A percentile compares a stretch with the other conserved stretches of the same genome.
These are phyloP conservation scores for Nothobranchius kuhntae DNA, from an alignment of 2,113 vertebrate genomes.

Conservation along the genomic window DNA sequence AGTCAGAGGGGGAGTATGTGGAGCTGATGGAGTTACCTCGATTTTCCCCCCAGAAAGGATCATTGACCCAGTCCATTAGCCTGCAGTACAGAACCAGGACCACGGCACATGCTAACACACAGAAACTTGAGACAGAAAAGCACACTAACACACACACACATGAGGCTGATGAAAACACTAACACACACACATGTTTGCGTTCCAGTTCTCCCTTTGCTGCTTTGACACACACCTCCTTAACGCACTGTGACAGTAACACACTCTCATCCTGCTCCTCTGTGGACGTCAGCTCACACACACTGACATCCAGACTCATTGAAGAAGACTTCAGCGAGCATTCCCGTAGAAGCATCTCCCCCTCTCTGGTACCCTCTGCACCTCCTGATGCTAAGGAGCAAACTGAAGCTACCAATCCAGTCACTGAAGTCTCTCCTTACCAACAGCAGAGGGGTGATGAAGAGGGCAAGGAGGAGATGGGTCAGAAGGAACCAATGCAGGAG, in stretches of 20 bases:
- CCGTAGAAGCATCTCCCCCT: constrained; percentile 15
- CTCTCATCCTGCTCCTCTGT: constrained; percentile 26
- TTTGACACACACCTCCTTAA: neutral
- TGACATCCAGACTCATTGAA: constrained; percentile 45
- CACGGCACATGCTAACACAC: neutral
- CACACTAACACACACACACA: neutral
- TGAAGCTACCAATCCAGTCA: constrained; percentile 16
- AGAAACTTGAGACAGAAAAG: neutral
- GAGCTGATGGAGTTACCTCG: constrained; percentile 79
- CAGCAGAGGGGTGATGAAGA: neutral
- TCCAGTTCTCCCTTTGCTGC: constrained; percentile 1
- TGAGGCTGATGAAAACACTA: neutral
- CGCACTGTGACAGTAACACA: constrained; percentile 12
- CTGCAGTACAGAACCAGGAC: constrained; percentile 64
- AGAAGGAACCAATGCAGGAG: neutral
- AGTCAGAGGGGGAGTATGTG: constrained; percentile 85
- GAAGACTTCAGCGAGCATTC: constrained; percentile 50
- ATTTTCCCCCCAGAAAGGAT: constrained; percentile 80
- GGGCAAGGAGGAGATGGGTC: neutral
- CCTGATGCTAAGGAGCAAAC: neutral
- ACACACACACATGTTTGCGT: neutral
- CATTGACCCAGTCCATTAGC: constrained; percentile 74
- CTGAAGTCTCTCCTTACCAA: neutral
- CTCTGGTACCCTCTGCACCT: constrained; percentile 7
- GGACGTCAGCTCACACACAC: constrained; percentile 52